Evolutionary conservation across 1,140 invertebrate species (phyloP), one percentile per base, ranked within the genome.

Genomic region (Ceratoteleas bidentatus): DNA sequence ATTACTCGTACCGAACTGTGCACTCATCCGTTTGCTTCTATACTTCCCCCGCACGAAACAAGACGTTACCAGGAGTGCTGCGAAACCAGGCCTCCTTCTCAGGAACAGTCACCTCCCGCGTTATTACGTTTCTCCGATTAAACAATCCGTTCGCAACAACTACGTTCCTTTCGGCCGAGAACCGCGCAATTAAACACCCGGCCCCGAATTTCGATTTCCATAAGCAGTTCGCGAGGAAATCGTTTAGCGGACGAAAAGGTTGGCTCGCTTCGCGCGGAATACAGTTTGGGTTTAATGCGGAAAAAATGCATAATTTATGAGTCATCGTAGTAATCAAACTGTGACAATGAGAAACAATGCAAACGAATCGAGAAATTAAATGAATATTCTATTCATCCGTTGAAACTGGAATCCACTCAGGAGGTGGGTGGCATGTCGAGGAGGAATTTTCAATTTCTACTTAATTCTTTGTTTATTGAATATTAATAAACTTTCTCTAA

Each of bases 1-100:
- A 91, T 90, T 90, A 89, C 87, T 87, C 82, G 87, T 84, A 82
- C 86, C 85, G 84, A 83, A 78, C 75, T 64, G 70, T 72, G 75
- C 72, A 72, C 70, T 83, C 75, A 70, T 75, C 70, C 81, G 81
- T 83, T 77, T 75, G 70, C 81, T 83, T 79, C 72, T 69, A 74
- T 83, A 72, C 58, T 66, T 76, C 53, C 43, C 61, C 66, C 66
- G 62, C 50, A 34, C 45, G 45, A 38, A 77, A 62, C 69, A 80
- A 83, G 80, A 83, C 64, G 74, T 74, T 80, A 66, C 11, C n/a
- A 58, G 64, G 68, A 47, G 68, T 38, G 49, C 45, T 38, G 57
- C 68, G 56, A 50, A 65, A 56, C 65, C 58, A 72, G 56, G 50
- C 64, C 78, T 76, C 50, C 52, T 66, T 47, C 64, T 43, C n/a